A percentile compares a stretch with the other conserved stretches of the same genome.
Evolutionary conservation across 1,140 invertebrate genomes (phyloP).

Genomic region (Zelostemma sp.): DNA sequence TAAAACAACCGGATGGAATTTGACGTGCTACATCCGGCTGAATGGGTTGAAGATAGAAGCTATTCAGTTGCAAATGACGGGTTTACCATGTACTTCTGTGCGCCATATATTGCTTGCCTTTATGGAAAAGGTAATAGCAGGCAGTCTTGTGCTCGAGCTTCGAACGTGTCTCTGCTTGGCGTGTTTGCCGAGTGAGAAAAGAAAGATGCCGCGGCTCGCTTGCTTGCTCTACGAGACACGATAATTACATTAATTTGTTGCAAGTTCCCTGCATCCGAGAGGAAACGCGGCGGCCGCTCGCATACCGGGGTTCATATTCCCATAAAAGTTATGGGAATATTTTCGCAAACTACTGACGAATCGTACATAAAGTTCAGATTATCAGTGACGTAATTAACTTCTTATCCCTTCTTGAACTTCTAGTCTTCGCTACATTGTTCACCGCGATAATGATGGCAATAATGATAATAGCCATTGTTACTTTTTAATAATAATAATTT

Average conservation of each 20-base stretch:
- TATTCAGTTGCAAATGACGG: slow-evolving; percentile 9
- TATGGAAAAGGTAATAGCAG: background rate
- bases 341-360: background rate
- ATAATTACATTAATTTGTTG: slow-evolving; percentile 9
- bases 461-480: background rate
- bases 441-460: background rate
- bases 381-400: too few species aligned
- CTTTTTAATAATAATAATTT: too few species aligned
- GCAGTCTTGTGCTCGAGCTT: slow-evolving; percentile 29
- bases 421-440: background rate
- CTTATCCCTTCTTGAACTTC: too few species aligned
- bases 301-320: slow-evolving; percentile 1
- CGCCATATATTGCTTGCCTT: too few species aligned
- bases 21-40: slow-evolving; percentile 3
- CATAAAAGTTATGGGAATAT: background rate
- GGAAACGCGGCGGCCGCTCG: background rate
- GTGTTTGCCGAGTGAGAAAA: slow-evolving; percentile 31
- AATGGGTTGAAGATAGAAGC: slow-evolving; percentile 5
- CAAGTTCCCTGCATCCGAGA: background rate
- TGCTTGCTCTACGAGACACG: slow-evolving; percentile 5
- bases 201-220: background rate
- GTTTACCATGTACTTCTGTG: background rate
- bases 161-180: slow-evolving; percentile 35
- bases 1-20: slow-evolving; percentile 2
- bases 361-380: background rate